Percentiles rank a stretch among this genome's conserved stretches.
Conservation (phyloP, 2,888 invertebrate genomes). For the Epinotia nisella region DNA sequence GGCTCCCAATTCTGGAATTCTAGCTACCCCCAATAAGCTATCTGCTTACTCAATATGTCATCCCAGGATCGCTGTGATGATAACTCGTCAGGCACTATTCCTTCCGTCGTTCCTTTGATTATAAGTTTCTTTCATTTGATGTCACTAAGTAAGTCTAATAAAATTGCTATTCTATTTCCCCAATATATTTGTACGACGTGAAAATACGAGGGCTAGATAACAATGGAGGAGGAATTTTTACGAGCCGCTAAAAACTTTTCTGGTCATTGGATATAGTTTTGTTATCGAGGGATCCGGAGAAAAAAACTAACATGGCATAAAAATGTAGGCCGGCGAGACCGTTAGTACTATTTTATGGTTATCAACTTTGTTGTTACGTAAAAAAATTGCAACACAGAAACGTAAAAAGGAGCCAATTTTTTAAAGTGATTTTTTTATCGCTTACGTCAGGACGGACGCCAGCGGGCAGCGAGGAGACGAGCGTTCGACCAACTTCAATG, state of each 20-base stretch:
- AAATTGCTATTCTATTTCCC: neutral
- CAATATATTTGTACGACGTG: neutral
- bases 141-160: neutral
- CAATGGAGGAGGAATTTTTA: neutral
- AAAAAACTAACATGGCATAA: constrained; percentile 2
- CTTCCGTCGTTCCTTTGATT: too few relatives aligned
- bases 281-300: neutral
- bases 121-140: neutral
- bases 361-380: neutral
- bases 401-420: too few relatives aligned
- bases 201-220: neutral
- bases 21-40: too few relatives aligned
- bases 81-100: too few relatives aligned
- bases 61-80: too few relatives aligned
- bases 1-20: too few relatives aligned
- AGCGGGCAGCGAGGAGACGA: too few relatives aligned
- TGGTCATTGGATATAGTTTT: constrained; percentile 10
- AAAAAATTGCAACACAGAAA: too few relatives aligned
- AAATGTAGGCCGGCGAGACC: neutral
- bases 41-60: too few relatives aligned
- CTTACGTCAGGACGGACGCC: too few relatives aligned
- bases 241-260: constrained; percentile 9
- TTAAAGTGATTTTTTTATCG: too few relatives aligned
- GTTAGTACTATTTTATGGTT: constrained; percentile 5
- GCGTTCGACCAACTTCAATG: too few relatives aligned